Percentiles rank a stretch among this genome's conserved stretches.
phyloP scores from a whole-genome alignment of 2,888 invertebrate genomes.

The Lepidochitona cinerea region DNA sequence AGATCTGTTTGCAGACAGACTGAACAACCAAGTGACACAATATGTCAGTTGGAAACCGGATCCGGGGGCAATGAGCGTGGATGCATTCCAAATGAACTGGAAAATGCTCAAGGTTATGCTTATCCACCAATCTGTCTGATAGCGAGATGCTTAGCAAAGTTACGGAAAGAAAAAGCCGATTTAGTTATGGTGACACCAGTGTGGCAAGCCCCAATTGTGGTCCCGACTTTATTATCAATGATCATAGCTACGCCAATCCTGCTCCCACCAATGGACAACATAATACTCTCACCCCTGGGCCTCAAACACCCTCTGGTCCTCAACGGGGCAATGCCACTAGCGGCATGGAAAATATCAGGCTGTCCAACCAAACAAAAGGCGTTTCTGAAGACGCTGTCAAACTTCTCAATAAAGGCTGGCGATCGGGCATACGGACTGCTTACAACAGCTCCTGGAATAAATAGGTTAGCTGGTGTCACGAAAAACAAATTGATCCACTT shows the following conservation, averaged over 20 bases:
- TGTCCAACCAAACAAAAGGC: background rate
- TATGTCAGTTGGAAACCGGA: constrained; percentile 16
- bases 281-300: background rate
- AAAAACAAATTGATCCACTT: constrained; percentile 17
- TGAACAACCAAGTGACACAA: background rate
- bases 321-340: background rate
- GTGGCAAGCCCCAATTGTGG: no score
- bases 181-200: constrained; percentile 13
- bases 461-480: constrained; percentile 18
- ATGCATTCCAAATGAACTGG: constrained; percentile 13
- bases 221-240: constrained; percentile 7
- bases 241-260: constrained; percentile 7
- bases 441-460: constrained; percentile 19
- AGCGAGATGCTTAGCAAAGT: background rate
- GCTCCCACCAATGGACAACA: constrained; percentile 3
- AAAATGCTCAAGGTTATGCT: background rate
- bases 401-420: constrained; percentile 6
- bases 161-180: constrained; percentile 7
- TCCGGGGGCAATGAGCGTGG: background rate
- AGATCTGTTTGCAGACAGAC: constrained; percentile 9
- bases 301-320: constrained; percentile 9
- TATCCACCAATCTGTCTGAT: constrained; percentile 14
- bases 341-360: constrained; percentile 20
- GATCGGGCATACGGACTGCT: constrained; percentile 10
- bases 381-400: constrained; percentile 14